Conservation (phyloP, 2,797 vertebrate species). For the Alcedo quadribrachys region DNA sequence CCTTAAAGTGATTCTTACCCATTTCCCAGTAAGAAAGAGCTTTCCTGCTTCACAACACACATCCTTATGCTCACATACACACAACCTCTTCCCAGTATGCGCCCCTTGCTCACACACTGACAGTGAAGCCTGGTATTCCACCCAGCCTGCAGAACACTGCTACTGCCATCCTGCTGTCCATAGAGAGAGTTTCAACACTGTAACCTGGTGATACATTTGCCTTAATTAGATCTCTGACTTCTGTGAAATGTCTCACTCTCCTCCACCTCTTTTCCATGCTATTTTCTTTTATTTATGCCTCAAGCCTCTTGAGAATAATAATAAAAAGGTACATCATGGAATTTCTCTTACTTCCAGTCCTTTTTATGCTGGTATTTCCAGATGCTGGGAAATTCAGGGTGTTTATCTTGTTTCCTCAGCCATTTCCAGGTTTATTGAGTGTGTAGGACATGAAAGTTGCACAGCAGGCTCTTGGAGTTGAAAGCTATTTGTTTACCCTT, state of each 20-base stretch:
- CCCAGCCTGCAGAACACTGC: background rate
- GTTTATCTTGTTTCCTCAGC: background rate
- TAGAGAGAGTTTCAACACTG: background rate
- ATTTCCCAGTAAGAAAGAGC: background rate
- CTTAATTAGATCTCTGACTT: background rate
- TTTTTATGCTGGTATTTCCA: background rate
- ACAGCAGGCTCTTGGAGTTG: background rate
- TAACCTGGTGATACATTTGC: background rate
- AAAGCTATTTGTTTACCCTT: constrained; percentile 44
- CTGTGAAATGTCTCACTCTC: background rate
- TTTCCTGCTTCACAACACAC: background rate
- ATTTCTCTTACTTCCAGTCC: background rate
- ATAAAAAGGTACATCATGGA: background rate
- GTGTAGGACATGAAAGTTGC: background rate
- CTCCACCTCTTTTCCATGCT: background rate
- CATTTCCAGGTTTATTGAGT: constrained; percentile 32
- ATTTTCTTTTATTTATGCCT: background rate
- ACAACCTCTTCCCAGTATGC: rapidly evolving
- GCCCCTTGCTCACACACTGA: background rate
- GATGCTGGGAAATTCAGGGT: background rate
- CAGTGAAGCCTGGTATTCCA: background rate
- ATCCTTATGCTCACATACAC: background rate
- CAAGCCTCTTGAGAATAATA: background rate
- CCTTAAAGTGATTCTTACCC: background rate
- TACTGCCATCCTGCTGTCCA: background rate